A percentile compares a stretch with the other conserved stretches of the same genome.
phyloP scores from a whole-genome alignment of 1,140 invertebrate species.

The Paramacrobiotus metropolitanus region DNA sequence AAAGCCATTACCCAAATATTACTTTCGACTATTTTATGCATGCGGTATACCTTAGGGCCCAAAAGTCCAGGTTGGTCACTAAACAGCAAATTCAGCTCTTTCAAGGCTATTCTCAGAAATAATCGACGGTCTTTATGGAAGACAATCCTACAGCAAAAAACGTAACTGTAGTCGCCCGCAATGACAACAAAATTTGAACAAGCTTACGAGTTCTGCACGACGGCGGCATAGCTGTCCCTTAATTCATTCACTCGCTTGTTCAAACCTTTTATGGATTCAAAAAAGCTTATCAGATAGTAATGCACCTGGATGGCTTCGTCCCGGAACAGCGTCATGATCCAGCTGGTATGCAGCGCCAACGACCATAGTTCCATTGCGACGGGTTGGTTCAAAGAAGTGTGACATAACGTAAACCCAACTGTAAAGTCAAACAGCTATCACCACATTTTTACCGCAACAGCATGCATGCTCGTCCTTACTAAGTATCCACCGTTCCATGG shows the following conservation, averaged over 20 bases:
- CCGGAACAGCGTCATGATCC: constrained; percentile 77
- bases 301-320: constrained; percentile 94
- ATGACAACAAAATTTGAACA: background rate
- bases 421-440: constrained; percentile 16
- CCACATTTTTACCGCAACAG: background rate
- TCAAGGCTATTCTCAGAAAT: constrained; percentile 77
- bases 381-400: constrained; percentile 52
- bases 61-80: constrained; percentile 91
- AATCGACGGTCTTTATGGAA: constrained; percentile 79
- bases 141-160: background rate
- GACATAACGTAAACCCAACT: constrained; percentile 71
- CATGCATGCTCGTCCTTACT: constrained; percentile 27
- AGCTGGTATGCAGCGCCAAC: constrained; percentile 65
- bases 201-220: constrained; percentile 52
- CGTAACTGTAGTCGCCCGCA: background rate
- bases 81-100: constrained; percentile 78
- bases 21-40: too few species aligned
- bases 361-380: constrained; percentile 67
- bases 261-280: constrained; percentile 81
- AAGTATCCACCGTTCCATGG: constrained; percentile 87
- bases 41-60: constrained; percentile 72
- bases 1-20: too few species aligned
- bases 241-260: constrained; percentile 73
- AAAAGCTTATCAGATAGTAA: constrained; percentile 69
- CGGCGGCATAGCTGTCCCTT: constrained; percentile 72